Base-by-base conservation (phyloP, 2,888 invertebrate genomes). In the Apodemia zela region DNA sequence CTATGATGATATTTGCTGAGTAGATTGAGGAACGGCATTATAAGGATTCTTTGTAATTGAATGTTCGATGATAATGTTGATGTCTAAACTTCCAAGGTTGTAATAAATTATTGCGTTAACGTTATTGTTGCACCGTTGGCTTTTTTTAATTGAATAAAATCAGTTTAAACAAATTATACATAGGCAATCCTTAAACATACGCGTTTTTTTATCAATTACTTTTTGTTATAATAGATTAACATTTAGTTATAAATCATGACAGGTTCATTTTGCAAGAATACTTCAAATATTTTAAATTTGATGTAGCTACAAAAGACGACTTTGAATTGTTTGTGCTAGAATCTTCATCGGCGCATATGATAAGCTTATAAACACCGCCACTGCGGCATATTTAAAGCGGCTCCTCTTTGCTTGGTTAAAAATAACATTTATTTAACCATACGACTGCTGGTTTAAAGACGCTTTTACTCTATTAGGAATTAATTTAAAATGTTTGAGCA, bases 41-140 rank as follows among this genome's bases (percentile, higher is more conserved):
- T 65, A 65, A 65, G 45, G 6, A 54, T 49, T 13, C 49, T 47
- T 60, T 63, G 49, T 47, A 61, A 80, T 89, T 90, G 90, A 90
- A 90, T 90, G 90, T 91, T 91, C 89, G 90, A 91, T 91, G 90
- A 88, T 77, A 82, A 84, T 87, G 86, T 88, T 84, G 85, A 80
- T 78, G 51, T 54, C 15, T 54, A 7, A 25, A 21, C 21, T 25
- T 54, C 21, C 42, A 42, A 42, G 15, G 15, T 42, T 42, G 15
- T 54, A 21, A 18, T 18, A 18, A 8, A 18, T 21, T 13, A 21
- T 54, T 25, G 51, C 51, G 51, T 54, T n/a, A n/a, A n/a, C 21
- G 51, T 54, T 54, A 21, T 25, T 54, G 25, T 54, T 54, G 25
- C 54, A 54, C 7, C 25, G 21, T 25, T 25, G 25, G 15, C 25